Conservation (phyloP, 2,888 invertebrate genomes). For the Liodrosophila aerea region DNA sequence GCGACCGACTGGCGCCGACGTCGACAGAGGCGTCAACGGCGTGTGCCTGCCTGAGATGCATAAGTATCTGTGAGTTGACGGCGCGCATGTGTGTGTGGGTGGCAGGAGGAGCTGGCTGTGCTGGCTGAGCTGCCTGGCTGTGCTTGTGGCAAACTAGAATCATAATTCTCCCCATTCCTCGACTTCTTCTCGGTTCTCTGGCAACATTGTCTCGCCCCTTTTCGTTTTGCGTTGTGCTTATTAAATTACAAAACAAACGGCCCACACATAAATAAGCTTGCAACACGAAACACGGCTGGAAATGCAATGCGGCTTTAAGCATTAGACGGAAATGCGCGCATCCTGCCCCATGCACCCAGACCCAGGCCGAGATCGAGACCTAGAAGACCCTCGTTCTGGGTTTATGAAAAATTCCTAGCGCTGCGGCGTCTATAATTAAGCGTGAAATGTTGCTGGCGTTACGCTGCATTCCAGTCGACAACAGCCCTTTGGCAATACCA, state of each 20-base stretch:
- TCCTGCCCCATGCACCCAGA: slow-evolving; percentile 35
- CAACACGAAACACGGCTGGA: slow-evolving; percentile 29
- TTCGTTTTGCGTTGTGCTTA: slow-evolving; percentile 56
- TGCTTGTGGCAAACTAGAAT: slow-evolving; percentile 33
- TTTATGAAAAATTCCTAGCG: slow-evolving; percentile 70
- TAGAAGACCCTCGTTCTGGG: slow-evolving; percentile 9
- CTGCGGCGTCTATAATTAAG: slow-evolving; percentile 78
- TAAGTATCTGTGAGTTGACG: slow-evolving; percentile 14
- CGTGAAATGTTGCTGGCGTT: slow-evolving; percentile 78
- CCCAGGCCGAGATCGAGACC: slow-evolving; percentile 5
- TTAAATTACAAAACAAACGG: slow-evolving; percentile 74
- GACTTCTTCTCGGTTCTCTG: slow-evolving; percentile 12
- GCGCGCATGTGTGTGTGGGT: slow-evolving; percentile 45
- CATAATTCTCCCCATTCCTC: no score
- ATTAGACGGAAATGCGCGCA: slow-evolving; percentile 63
- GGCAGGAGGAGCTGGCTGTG: slow-evolving; percentile 17
- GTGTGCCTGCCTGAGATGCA: slow-evolving; percentile 57
- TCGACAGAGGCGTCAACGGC: slow-evolving; percentile 68
- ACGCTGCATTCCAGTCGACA: slow-evolving; percentile 65
- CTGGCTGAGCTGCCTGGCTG: no score
- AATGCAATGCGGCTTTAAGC: no score
- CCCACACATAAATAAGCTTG: slow-evolving; percentile 72
- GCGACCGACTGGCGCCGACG: slow-evolving; percentile 52
- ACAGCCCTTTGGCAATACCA: slow-evolving; percentile 27
- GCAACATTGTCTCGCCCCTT: slow-evolving; percentile 57